phyloP scores from a whole-genome alignment of 2,113 vertebrate genomes.

The human (Homo sapiens) region DNA sequence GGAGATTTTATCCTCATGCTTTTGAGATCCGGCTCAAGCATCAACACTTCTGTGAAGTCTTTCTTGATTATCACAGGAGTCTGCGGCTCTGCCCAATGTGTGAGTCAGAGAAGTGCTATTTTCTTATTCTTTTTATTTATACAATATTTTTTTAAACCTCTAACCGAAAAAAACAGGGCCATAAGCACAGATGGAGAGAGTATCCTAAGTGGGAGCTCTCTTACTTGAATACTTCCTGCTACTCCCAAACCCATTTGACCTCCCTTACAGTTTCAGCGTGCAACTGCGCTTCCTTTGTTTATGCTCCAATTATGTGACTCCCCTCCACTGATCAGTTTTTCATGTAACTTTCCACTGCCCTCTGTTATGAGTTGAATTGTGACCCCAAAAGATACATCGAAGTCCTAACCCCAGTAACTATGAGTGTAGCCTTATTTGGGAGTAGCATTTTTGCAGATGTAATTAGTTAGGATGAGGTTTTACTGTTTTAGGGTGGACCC shows the following conservation, averaged over 20 bases:
- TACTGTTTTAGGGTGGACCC: not conserved
- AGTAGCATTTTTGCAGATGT: not conserved
- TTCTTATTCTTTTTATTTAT: slow-evolving; percentile 76
- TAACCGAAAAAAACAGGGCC: slow-evolving; percentile 53
- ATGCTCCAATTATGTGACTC: not conserved
- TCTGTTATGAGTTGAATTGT: not conserved
- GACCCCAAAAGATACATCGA: not conserved
- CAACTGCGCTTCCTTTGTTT: not conserved
- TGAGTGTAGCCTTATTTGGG: not conserved
- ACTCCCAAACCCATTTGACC: slow-evolving; percentile 33
- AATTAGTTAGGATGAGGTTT: slow-evolving; percentile 25
- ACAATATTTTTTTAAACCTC: slow-evolving; percentile 71
- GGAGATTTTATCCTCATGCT: not conserved
- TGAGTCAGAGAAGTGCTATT: slow-evolving; percentile 69
- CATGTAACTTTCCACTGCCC: not conserved
- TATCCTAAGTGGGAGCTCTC: slow-evolving; percentile 1
- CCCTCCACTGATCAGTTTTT: not conserved
- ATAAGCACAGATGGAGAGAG: slow-evolving; percentile 64
- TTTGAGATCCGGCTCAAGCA: slow-evolving; percentile 31
- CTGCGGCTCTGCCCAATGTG: slow-evolving; percentile 53
- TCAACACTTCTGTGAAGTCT: slow-evolving; percentile 61
- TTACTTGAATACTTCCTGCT: slow-evolving; percentile 61
- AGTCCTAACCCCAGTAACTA: not conserved
- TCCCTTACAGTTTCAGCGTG: not conserved
- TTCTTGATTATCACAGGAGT: slow-evolving; percentile 66